Evolutionary conservation across 2,888 invertebrate species (phyloP), one percentile per base, ranked within the genome.

Genomic region (Noctua pronuba): DNA sequence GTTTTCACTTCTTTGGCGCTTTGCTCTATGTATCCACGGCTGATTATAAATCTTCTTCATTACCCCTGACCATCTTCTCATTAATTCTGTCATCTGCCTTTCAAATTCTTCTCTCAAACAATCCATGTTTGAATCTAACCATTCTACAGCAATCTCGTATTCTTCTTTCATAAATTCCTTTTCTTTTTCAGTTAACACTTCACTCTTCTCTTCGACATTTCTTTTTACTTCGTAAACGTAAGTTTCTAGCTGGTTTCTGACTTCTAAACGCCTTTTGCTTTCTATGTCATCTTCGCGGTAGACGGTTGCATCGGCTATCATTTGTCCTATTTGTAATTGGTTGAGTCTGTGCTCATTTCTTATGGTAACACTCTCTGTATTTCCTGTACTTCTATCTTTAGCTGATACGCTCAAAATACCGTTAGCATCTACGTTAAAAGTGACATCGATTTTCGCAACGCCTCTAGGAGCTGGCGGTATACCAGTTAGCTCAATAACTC

Each of bases 401-500:
- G 95, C 95, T 28, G 90, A 89, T 0, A 95, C 95, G n/a, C 88
- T 93, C 0, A 95, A 78, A 64, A 94, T 94, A 0, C 95, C 94
- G 31, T 95, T 93, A 0, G 82, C 87, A 77, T 95, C 94, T 1
- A 95, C 82, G 3, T 92, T 91, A 73, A 96, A 95, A n/a, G 94
- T 94, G 0, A 95, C 88, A 46, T 95, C 94, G 13, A 95, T 91
- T 83, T 93, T 95, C 0, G 94, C 90, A 0, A 94, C 88, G 0
- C 95, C 95, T 77, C 95, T 89, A 0, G 95, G 95, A 0, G 93
- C 95, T 58, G 94, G 95, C 0, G 94, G 94, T 77, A 95, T 94
- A 0, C 94, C 92, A 24, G 91, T 90, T 0, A 95, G 76, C 44
- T 95, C 92, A 24, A 96, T 94, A 60, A 90, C 91, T 4, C 95